phyloP scores from a whole-genome alignment of 2,888 invertebrate species.

The Drosophila niveifrons region DNA sequence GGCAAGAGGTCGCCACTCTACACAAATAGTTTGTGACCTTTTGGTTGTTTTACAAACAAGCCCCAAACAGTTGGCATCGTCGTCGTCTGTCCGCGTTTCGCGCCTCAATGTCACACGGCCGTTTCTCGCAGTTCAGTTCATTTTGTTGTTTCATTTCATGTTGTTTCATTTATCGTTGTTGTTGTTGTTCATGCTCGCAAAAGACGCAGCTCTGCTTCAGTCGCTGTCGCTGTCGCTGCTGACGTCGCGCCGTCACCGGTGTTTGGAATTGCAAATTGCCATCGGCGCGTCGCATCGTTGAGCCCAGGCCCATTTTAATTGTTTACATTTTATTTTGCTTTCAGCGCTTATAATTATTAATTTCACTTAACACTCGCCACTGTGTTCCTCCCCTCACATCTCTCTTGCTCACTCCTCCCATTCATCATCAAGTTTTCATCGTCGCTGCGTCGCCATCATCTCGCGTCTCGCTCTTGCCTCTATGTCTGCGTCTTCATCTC shows the following conservation, averaged over 20 bases:
- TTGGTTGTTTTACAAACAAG: slow-evolving; percentile 83
- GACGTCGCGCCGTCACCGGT: slow-evolving; percentile 48
- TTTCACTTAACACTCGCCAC: slow-evolving; percentile 66
- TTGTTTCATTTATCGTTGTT: slow-evolving; percentile 16
- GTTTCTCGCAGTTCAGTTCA: slow-evolving; percentile 1
- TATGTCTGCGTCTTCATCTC: slow-evolving; percentile 7
- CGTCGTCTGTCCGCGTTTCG: slow-evolving; percentile 51
- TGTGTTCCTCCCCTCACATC: slow-evolving; percentile 9
- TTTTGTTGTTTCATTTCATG: slow-evolving; percentile 21
- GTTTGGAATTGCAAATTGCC: slow-evolving; percentile 81
- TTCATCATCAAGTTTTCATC: neutral
- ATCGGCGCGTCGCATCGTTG: slow-evolving; percentile 72
- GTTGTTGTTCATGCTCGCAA: slow-evolving; percentile 25
- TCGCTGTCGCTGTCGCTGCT: slow-evolving; percentile 6
- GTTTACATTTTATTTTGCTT: slow-evolving; percentile 80
- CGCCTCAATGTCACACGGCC: slow-evolving; percentile 68
- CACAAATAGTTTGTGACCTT: slow-evolving; percentile 82
- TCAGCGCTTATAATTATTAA: slow-evolving; percentile 79
- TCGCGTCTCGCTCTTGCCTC: neutral
- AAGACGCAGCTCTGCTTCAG: slow-evolving; percentile 16
- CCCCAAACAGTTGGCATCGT: slow-evolving; percentile 61
- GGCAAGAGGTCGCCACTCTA: slow-evolving; percentile 74
- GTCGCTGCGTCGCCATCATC: slow-evolving; percentile 18
- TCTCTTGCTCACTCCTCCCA: neutral
- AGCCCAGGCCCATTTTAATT: slow-evolving; percentile 76